Evolutionary conservation across 2,797 vertebrate species (phyloP), one percentile per base, ranked within the genome.

Genomic region (Mareca penelope): DNA sequence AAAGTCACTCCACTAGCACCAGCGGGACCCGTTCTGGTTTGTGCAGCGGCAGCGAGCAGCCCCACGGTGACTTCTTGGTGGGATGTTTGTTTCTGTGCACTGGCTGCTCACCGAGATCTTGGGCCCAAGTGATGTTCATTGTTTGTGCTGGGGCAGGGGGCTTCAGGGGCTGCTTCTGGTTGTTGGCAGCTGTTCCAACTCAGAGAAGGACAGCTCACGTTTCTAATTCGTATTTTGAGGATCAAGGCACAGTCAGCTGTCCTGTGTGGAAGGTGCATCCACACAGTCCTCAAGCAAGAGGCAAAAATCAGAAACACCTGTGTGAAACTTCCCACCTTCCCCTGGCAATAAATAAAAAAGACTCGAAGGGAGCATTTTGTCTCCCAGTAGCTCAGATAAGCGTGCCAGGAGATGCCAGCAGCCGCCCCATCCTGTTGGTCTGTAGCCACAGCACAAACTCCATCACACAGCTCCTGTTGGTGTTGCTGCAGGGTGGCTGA

Each of bases 41-140:
- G 44, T 39, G 5, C 29, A 28, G 5, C 0, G 3, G 23, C 10
- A 50, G 44, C 1, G 2, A 42, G 73, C 42, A 17, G 1, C 1
- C 14, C 63, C 7, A 2, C 59, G 14, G 40, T 6, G 44, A 39
- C 39, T 84, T 87, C 21, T 68, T 44, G 31, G 14, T 37, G 8
- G 8, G 8, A 6, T 50, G 31, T 53, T 29, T 42, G 7, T 7
- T 15, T 57, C 37, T 44, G 17, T 70, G 50, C 12, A 3, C 63
- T 70, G 57, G 37, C 12, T 84, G 12, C 48, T 44, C 26, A 29
- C 70, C 39, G 31, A 14, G 48, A 44, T 23, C 57, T 10, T 7
- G 19, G 40, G 37, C 3, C 1, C 1, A 50, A 46, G 21, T 39
- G 9, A 71, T 67, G 2, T 10, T 60, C 4, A 0, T 19, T 19